Evolutionary conservation across 2,888 invertebrate species (phyloP), one percentile per base, ranked within the genome.

Genomic region (Adelognathus sp.): DNA sequence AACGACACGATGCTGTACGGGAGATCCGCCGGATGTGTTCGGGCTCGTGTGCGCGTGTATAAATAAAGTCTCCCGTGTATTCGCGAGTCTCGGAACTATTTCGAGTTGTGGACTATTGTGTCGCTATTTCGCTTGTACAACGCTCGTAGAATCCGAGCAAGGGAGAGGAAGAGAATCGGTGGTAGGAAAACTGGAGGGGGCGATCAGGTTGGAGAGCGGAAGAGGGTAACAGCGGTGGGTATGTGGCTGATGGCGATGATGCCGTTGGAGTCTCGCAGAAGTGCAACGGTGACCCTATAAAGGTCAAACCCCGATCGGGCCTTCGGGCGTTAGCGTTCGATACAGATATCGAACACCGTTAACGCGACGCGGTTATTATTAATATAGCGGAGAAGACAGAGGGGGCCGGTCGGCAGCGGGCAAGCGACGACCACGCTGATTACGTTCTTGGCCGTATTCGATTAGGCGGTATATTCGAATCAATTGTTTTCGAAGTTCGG

Each of bases 391-490:
- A 4, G 11, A 16, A 46, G 11, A 41, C 11, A 60, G 14, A 44
- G 4, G 54, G 27, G 24, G 36, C 58, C 24, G 18, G 58, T 7
- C 14, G 31, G 24, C 31, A 0, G 58, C 16, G 29, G 56, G 7
- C 1, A 9, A 16, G 29, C 27, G 58, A 29, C 21, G 21, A n/a
- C 4, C 2, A 27, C 31, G 9, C 24, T 76, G 61, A 80, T 54
- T 60, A 52, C 63, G 70, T 76, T 81, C 81, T 82, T 78, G 81
- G 79, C 73, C 76, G 79, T 76, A 86, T 84, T 85, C 85, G 82
- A 86, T 86, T 86, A 84, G 80, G 79, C 84, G 67, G 81, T 83
- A 85, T 85, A 85, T 83, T 86, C 83, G 78, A 84, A 85, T 83
- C 82, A 84, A 87, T 87, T 84, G 85, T 83, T 83, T 69, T 79